These are phyloP conservation scores for Tenrec ecaudatus DNA, from an alignment of 2,113 vertebrate species.

Conservation along the genomic window DNA sequence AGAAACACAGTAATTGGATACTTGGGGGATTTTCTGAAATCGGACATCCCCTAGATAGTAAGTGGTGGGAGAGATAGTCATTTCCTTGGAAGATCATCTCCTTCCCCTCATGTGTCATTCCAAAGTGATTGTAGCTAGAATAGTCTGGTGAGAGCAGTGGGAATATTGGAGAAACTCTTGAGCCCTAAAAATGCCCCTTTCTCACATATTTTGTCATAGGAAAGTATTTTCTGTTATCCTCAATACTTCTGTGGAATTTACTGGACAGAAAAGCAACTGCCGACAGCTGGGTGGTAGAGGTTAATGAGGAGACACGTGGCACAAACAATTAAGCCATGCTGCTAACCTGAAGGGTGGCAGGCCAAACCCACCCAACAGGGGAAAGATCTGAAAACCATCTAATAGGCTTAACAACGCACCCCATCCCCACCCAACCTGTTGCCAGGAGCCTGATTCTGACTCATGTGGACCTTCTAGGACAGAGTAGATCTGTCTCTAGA, in stretches of 20 bases:
- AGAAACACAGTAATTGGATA: background rate
- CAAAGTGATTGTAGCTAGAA: background rate
- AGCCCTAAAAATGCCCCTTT: background rate
- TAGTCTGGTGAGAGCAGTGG: background rate
- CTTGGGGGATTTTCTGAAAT: constrained; percentile 59
- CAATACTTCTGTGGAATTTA: background rate
- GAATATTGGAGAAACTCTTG: background rate
- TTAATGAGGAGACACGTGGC: background rate
- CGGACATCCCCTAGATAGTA: background rate
- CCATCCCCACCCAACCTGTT: background rate
- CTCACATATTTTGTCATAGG: background rate
- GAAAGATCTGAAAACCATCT: background rate
- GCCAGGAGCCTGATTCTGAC: background rate
- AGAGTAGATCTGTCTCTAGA: background rate
- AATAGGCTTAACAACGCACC: background rate
- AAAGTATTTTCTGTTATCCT: background rate
- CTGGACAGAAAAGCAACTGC: constrained; percentile 29
- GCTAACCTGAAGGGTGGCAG: too few species aligned
- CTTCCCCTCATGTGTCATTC: background rate
- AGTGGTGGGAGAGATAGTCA: background rate
- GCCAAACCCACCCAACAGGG: background rate
- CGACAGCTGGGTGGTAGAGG: background rate
- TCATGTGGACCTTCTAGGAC: background rate
- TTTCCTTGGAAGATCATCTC: background rate
- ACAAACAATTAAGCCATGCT: background rate